Evolutionary conservation across 2,797 vertebrate species (phyloP).

Genomic region (Lepus oiostolus): DNA sequence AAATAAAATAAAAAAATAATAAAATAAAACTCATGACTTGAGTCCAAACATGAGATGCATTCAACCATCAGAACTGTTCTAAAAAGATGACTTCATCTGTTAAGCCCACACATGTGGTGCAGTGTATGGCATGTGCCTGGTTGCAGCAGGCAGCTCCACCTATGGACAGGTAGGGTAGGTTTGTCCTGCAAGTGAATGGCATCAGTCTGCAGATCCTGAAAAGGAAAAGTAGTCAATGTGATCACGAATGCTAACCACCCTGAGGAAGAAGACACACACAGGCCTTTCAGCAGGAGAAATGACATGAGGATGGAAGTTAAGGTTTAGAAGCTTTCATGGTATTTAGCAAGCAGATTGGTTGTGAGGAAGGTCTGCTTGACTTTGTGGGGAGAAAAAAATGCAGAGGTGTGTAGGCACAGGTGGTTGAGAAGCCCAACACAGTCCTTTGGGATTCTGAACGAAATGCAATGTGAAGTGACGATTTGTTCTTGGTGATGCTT

Average conservation of each 20-base stretch:
- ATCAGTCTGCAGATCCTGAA: not conserved
- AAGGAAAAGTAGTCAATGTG: not conserved
- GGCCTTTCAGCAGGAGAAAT: not conserved
- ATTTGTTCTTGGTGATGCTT: not conserved
- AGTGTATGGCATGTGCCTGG: too few species aligned
- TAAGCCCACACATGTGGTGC: too few species aligned
- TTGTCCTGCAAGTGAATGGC: not conserved
- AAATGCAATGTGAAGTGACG: not conserved
- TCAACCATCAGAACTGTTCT: too few species aligned
- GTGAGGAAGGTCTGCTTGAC: not conserved
- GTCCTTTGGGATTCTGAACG: not conserved
- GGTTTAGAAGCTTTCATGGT: not conserved
- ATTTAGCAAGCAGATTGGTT: not conserved
- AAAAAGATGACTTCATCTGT: too few species aligned
- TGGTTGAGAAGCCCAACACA: not conserved
- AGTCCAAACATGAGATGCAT: too few species aligned
- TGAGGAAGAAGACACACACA: not conserved
- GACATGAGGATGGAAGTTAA: not conserved
- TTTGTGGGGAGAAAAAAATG: not conserved
- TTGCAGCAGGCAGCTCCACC: not conserved
- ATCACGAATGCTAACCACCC: not conserved
- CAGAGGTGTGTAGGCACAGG: not conserved
- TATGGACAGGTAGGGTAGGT: not conserved
- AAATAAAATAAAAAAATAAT: too few species aligned
- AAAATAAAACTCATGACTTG: too few species aligned